Percentiles rank a stretch among this genome's conserved stretches.
Conservation (phyloP, 2,113 vertebrate species). For the Notechis scutatus region DNA sequence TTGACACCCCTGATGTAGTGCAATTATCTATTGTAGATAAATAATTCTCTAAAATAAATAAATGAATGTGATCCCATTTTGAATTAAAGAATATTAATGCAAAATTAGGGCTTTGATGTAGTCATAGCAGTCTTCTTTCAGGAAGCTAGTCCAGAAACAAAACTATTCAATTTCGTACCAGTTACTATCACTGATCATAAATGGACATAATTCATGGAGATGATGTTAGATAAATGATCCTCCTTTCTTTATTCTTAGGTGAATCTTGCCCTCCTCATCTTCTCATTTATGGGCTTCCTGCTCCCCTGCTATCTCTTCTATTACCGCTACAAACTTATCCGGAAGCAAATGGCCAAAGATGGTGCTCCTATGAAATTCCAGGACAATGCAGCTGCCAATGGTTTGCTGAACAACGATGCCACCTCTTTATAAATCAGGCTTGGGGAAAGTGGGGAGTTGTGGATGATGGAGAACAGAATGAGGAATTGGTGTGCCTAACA, state of each 20-base stretch:
- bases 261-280: slow-evolving; percentile 72
- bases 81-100: neutral
- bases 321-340: slow-evolving; percentile 66
- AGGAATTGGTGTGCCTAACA: slow-evolving; percentile 3
- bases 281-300: slow-evolving; percentile 78
- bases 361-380: slow-evolving; percentile 5
- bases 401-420: neutral
- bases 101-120: neutral
- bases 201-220: neutral
- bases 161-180: neutral
- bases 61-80: neutral
- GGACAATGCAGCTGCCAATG: neutral
- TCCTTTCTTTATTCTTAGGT: slow-evolving; percentile 23
- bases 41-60: neutral
- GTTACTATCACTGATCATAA: neutral
- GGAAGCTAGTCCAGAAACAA: neutral
- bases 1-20: neutral
- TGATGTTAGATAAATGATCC: neutral
- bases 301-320: slow-evolving; percentile 80
- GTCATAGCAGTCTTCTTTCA: neutral
- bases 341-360: slow-evolving; percentile 49
- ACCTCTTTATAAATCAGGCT: slow-evolving; percentile 3
- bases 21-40: neutral
- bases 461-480: slow-evolving; percentile 11
- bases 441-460: neutral